phyloP scores from a whole-genome alignment of 2,113 vertebrate genomes.

The Neodontobutis hainanensis region DNA sequence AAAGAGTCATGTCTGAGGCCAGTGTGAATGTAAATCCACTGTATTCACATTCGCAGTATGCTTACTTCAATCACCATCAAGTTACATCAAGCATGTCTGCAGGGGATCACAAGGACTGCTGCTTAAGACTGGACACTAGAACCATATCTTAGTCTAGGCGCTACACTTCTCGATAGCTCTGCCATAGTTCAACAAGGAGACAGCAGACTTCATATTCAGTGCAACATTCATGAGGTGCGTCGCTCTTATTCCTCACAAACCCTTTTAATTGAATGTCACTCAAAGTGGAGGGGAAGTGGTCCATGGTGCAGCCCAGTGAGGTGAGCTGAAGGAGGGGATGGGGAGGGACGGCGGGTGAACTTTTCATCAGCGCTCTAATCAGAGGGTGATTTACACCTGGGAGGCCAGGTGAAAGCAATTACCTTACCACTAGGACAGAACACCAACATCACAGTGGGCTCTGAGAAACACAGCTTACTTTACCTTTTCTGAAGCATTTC shows the following conservation, averaged over 20 bases:
- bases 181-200: neutral
- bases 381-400: constrained; percentile 24
- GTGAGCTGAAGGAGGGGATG: neutral
- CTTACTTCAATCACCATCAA: neutral
- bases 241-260: constrained; percentile 21
- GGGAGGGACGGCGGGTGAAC: neutral
- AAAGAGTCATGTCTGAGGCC: no score
- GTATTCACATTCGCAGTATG: neutral
- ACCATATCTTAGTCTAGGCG: neutral
- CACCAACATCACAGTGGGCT: neutral
- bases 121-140: neutral
- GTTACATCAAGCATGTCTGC: neutral
- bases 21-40: no score
- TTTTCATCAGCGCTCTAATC: constrained; percentile 41
- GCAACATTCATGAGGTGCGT: neutral
- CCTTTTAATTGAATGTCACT: constrained; percentile 57
- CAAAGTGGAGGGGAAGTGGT: constrained; percentile 25
- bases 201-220: neutral
- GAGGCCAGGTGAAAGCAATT: constrained; percentile 51
- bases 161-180: no score
- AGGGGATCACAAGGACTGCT: neutral
- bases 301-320: neutral
- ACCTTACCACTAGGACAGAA: constrained; percentile 4
- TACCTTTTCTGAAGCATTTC: no score
- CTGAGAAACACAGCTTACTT: no score